phyloP scores from a whole-genome alignment of 2,797 vertebrate species.

The Peromyscus eremicus region DNA sequence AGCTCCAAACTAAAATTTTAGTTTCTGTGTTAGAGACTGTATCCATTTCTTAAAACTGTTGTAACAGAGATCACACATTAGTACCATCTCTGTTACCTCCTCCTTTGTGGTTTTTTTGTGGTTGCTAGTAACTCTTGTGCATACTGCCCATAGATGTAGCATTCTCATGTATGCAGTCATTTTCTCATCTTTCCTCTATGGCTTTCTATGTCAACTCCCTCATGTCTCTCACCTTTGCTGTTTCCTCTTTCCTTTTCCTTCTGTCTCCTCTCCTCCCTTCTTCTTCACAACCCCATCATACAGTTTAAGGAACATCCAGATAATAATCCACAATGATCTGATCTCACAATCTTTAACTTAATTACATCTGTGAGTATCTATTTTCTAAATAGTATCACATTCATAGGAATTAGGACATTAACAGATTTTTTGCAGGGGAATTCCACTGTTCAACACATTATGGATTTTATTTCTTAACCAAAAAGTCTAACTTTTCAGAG shows the following conservation, averaged over 20 bases:
- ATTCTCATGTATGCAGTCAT: not conserved
- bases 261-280: not conserved
- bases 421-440: not conserved
- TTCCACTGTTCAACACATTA: not conserved
- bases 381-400: constrained; percentile 48
- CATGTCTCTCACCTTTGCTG: no score
- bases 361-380: not conserved
- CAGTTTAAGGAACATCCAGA: constrained; percentile 6
- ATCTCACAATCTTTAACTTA: constrained; percentile 45
- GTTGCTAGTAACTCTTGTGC: not conserved
- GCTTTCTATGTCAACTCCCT: not conserved
- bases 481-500: not conserved
- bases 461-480: not conserved
- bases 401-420: not conserved
- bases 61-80: not conserved
- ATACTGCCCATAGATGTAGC: not conserved
- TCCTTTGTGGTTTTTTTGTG: not conserved
- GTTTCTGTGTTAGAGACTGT: not conserved
- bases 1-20: not conserved
- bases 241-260: not conserved
- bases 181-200: not conserved
- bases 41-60: not conserved
- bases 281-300: not conserved
- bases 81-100: not conserved
- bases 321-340: constrained; percentile 41